Evolutionary conservation across 2,888 invertebrate species (phyloP), one percentile per base, ranked within the genome.

Genomic region (Helicoverpa assulta): DNA sequence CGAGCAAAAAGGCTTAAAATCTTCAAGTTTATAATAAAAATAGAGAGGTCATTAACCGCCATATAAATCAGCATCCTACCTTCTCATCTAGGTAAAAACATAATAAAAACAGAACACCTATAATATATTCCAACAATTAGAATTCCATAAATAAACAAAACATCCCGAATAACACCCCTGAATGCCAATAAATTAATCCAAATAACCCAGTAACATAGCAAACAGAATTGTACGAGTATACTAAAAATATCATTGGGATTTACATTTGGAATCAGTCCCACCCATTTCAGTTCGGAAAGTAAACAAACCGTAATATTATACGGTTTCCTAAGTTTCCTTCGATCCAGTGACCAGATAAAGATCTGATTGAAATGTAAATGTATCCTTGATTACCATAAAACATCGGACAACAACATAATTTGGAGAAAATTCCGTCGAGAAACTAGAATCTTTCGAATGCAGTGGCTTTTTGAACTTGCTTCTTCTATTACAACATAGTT

Each of bases 271-370:
- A 18, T 18, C 50, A 18, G 50, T 50, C 50, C 50, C 50, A 18
- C 3, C 33, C 8, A 50, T 52, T 65, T 56, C 55, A 73, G 57
- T 50, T 58, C 63, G 26, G 63, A 50, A 50, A 61, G 61, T 73
- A 75, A 73, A 75, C 75, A 75, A 73, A 75, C 78, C 73, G 26
- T 75, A 55, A 67, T 54, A 75, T 75, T 77, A 72, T 67, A 47
- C 78, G 62, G 40, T 55, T 26, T n/a, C n/a, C 58, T 26, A n/a
- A n/a, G n/a, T n/a, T n/a, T n/a, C n/a, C 51, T 52, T 58, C 47
- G 55, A 78, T 78, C 37, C 61, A 10, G 54, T 50, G 61, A 58
- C 61, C 61, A 75, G 78, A 78, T 78, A 75, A 52, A 56, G 33
- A 69, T 54, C 43, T 58, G 51, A 18, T 77, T 72, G 3, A 67